These are phyloP conservation scores for Aphis craccivora DNA, from an alignment of 1,140 invertebrate species.

Conservation along the genomic window DNA sequence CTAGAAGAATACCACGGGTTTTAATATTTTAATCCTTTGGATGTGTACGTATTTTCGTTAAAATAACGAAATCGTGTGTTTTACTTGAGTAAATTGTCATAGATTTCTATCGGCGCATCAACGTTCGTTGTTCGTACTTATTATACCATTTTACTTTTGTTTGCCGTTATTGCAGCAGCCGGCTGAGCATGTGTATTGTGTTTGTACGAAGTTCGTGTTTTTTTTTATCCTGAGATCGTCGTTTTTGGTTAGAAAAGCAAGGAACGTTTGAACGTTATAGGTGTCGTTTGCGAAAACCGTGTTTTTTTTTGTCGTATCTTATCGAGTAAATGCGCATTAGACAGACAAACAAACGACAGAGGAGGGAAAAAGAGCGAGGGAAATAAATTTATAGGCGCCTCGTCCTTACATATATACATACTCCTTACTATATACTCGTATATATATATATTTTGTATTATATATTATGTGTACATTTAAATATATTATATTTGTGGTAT, in stretches of 20 bases:
- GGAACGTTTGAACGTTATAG: background rate
- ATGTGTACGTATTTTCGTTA: background rate
- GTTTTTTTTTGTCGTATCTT: background rate
- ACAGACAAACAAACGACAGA: background rate
- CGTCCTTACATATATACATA: background rate
- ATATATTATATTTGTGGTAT: background rate
- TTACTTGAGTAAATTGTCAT: background rate
- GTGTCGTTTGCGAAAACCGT: background rate
- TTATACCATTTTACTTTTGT: too few relatives aligned
- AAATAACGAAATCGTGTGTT: background rate
- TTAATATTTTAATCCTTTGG: background rate
- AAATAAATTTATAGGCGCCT: constrained; percentile 26
- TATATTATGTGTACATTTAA: background rate
- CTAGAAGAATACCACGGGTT: background rate
- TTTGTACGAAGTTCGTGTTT: background rate
- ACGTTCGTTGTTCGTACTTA: background rate
- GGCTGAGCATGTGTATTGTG: too few relatives aligned
- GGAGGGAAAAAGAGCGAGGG: background rate
- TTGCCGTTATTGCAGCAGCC: background rate
- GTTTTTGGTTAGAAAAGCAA: background rate
- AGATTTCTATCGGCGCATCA: background rate
- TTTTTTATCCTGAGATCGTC: background rate
- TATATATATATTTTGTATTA: too few relatives aligned
- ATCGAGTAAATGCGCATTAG: background rate
- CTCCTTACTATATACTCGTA: background rate